Evolutionary conservation across 2,797 vertebrate species (phyloP).

Genomic region (Platyrinchus mystaceus): DNA sequence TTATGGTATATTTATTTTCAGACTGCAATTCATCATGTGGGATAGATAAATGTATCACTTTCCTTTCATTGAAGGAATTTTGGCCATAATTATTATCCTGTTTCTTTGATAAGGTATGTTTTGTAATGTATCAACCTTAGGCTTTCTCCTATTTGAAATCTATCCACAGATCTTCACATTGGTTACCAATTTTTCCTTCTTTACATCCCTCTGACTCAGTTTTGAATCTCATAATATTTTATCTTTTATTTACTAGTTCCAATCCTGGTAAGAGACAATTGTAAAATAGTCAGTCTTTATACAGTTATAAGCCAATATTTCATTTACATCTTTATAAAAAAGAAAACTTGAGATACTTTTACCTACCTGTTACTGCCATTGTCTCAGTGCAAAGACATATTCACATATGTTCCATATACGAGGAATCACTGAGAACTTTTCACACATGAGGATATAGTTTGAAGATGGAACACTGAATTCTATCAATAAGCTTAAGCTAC

Average conservation of each 20-base stretch:
- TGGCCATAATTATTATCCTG: background rate
- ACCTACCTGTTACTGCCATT: background rate
- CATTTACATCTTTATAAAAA: background rate
- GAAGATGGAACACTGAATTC: background rate
- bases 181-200: background rate
- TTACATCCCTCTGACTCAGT: background rate
- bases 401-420: accelerated
- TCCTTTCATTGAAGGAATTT: background rate
- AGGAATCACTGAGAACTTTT: background rate
- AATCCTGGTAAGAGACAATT: accelerated
- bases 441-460: background rate
- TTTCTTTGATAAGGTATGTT: background rate
- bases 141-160: background rate
- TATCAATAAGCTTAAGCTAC: background rate
- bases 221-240: background rate
- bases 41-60: background rate
- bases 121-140: background rate
- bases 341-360: background rate
- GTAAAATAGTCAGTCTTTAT: background rate
- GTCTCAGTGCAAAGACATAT: background rate
- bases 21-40: background rate
- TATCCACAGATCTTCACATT: background rate
- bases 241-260: background rate
- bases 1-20: background rate
- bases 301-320: background rate